Base-by-base conservation (phyloP, 2,797 vertebrate species). In the Schizothorax lantsangensis region DNA sequence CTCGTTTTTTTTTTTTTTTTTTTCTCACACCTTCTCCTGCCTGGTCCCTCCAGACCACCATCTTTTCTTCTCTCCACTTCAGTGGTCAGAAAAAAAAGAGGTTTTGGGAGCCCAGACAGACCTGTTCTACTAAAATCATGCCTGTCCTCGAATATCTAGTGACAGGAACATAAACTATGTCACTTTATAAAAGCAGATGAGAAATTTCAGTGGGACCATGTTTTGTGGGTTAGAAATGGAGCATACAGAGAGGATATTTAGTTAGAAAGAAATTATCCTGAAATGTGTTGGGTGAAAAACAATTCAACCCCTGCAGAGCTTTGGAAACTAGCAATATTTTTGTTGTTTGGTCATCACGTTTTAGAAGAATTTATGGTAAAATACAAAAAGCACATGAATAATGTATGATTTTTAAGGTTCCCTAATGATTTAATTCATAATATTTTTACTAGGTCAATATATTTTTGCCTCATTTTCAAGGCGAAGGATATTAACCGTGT, bases 101-200 rank as follows among this genome's bases (percentile, higher is more conserved):
- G 40, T 74, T 79, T 40, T 23, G 40, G 59, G 33, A 47, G 43
- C 78, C 57, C 73, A 85, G 87, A 73, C 64, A 81, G 64, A 83
- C 69, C 74, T 87, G 84, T 83, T 82, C 82, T 87, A 80, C 82
- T 79, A 90, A 86, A 89, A 81, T n/a, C 17, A n/a, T 45, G 54
- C 54, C 84, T 54, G 69, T 82, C 62, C 81, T 81, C 71, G 84
- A 81, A 86, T 57, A 74, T 82, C 36, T 72, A 45, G 83, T 71
- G 33, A 78, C 21, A 15, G 33, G 45, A 81, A 85, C 66, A 38
- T 86, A 80, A 88, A 90, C 49, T 88, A 77, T 89, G 87, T 90
- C 85, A 88, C 71, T 80, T 75, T 54, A 69, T 15, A 85, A 82
- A 86, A 79, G 57, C 9, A 77, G 83, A 81, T 78, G 17, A 33